Percentiles rank a stretch among this genome's conserved stretches.
Evolutionary conservation across 2,113 vertebrate species (phyloP).

Genomic region (Sinosuthora webbiana): DNA sequence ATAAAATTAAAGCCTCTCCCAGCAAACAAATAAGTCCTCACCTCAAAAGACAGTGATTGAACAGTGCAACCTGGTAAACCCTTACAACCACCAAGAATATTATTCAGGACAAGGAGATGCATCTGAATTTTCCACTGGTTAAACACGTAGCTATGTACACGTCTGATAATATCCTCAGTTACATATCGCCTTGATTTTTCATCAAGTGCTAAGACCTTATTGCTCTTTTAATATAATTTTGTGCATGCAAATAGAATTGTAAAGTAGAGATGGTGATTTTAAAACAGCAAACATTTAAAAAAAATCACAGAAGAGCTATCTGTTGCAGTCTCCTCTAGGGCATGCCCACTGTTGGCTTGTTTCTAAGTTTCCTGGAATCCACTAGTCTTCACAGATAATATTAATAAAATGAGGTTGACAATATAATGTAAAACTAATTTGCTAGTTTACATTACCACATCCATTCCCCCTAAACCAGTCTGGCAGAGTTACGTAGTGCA

Average conservation of each 20-base stretch:
- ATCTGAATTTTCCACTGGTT: not conserved
- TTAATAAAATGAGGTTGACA: not conserved
- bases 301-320: not conserved
- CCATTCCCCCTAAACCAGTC: not conserved
- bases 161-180: not conserved
- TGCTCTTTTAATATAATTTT: not conserved
- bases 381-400: not conserved
- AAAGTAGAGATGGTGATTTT: not conserved
- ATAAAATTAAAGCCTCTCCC: not conserved
- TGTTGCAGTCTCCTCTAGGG: not conserved
- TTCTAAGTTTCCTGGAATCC: not conserved
- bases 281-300: not conserved
- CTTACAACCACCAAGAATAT: not conserved
- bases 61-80: not conserved
- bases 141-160: not conserved
- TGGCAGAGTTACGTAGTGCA: not conserved
- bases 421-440: not conserved
- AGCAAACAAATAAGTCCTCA: not conserved
- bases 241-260: not conserved
- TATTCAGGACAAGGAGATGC: not conserved
- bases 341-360: not conserved
- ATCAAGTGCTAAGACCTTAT: not conserved
- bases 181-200: not conserved
- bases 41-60: not conserved
- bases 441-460: not conserved